A percentile compares a stretch with the other conserved stretches of the same genome.
phyloP scores from a whole-genome alignment of 2,888 invertebrate species.

The Chromoteleia sp. region DNA sequence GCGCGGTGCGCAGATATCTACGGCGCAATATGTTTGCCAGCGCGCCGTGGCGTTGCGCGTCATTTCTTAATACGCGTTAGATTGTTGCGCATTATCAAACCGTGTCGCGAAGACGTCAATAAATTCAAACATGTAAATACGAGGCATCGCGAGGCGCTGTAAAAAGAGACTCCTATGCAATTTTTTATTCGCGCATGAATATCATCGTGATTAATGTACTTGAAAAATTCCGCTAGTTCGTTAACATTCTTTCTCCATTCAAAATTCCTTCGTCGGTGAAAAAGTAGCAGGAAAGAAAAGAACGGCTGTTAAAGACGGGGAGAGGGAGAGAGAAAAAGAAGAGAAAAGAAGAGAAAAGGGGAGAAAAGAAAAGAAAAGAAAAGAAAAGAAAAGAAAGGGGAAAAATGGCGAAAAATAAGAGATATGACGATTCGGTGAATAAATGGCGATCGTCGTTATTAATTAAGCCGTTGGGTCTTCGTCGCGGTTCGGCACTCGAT shows the following conservation, averaged over 20 bases:
- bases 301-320: too few relatives aligned
- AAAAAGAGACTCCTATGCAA: neutral
- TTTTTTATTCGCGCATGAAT: neutral
- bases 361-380: neutral
- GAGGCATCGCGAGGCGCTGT: neutral
- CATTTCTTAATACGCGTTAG: constrained; percentile 36
- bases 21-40: constrained; percentile 30
- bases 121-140: neutral
- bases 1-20: neutral
- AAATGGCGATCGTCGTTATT: constrained; percentile 22
- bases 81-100: constrained; percentile 33
- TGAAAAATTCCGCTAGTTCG: neutral
- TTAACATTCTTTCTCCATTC: neutral
- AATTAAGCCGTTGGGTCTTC: constrained; percentile 40
- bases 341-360: neutral
- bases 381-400: neutral
- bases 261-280: neutral
- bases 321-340: neutral
- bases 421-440: neutral
- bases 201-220: neutral
- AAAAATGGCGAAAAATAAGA: neutral
- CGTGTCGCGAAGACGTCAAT: constrained; percentile 14
- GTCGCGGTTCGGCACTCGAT: constrained; percentile 46
- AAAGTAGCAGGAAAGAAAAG: neutral
- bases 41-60: constrained; percentile 2